phyloP scores from a whole-genome alignment of 2,888 invertebrate species.

The Julus scanicus region DNA sequence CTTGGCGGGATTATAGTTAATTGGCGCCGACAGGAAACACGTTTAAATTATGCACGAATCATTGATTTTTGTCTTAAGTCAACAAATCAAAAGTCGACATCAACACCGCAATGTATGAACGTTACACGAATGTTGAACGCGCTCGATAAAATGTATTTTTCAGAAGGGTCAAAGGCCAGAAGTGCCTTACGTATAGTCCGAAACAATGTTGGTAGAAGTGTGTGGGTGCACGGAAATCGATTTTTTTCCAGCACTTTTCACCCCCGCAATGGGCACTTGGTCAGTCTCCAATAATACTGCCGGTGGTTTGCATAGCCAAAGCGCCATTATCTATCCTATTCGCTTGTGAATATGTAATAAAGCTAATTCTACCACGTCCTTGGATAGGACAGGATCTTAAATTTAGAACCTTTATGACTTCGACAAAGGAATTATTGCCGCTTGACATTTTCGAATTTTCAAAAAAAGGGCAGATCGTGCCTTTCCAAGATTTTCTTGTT shows the following conservation, averaged over 20 bases:
- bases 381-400: neutral
- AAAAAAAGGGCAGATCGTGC: neutral
- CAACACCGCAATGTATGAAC: neutral
- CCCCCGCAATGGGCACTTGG: neutral
- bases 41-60: neutral
- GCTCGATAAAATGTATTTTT: neutral
- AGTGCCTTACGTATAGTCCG: neutral
- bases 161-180: slow-evolving; percentile 2
- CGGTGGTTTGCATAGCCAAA: neutral
- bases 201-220: neutral
- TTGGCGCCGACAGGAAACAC: neutral
- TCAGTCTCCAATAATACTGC: neutral
- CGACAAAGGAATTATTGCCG: neutral
- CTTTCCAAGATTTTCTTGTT: neutral
- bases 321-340: neutral
- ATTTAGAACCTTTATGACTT: neutral
- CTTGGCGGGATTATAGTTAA: neutral
- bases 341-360: neutral
- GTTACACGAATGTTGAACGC: neutral
- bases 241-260: neutral
- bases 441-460: slow-evolving; percentile 6
- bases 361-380: neutral
- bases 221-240: neutral
- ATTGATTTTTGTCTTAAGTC: neutral
- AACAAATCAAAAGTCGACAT: neutral